Evolutionary conservation across 2,797 vertebrate species (phyloP), one percentile per base, ranked within the genome.

Genomic region (Orestias chungarensis): DNA sequence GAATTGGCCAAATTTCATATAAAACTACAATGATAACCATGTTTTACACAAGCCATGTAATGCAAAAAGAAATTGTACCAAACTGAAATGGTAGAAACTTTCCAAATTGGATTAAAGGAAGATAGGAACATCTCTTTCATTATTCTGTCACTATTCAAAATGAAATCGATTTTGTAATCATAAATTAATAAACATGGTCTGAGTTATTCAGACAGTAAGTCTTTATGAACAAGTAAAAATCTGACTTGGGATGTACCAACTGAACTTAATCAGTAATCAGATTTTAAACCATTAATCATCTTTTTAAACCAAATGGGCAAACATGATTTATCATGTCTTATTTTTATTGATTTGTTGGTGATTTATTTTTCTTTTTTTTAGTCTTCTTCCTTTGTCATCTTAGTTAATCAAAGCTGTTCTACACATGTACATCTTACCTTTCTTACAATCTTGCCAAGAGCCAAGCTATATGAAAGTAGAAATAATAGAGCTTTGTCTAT

Each of bases 401-500:
- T 17, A 38, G 66, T 46, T 61, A 31, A 42, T n/a, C n/a, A n/a
- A n/a, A n/a, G n/a, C n/a, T 69, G 66, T 59, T 69, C 50, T 64
- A 38, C 59, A 27, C 35, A 47, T 78, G 71, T 66, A 81, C 78
- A 62, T 68, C 70, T 43, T 62, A 62, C 49, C 66, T 59, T 73
- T 38, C 31, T 66, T 66, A 75, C 71, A 52, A 67, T 42, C 70
- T n/a, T 74, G 75, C 68, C 70, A 71, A 81, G 43, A 71, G 74
- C 44, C 46, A 17, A 61, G 43, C 50, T 15, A 47, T 73, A 73
- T 82, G 74, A 84, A 74, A 83, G 68, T n/a, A 31, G 46, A 76
- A 79, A 86, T 82, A 79, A 79, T 40, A 65, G 71, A 74, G 79
- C 83, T 83, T 71, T 84, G 73, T 85, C 82, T 71, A 9, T 64